These are phyloP conservation scores for Choloepus didactylus DNA, from an alignment of 2,797 vertebrate genomes.

Conservation along the genomic window DNA sequence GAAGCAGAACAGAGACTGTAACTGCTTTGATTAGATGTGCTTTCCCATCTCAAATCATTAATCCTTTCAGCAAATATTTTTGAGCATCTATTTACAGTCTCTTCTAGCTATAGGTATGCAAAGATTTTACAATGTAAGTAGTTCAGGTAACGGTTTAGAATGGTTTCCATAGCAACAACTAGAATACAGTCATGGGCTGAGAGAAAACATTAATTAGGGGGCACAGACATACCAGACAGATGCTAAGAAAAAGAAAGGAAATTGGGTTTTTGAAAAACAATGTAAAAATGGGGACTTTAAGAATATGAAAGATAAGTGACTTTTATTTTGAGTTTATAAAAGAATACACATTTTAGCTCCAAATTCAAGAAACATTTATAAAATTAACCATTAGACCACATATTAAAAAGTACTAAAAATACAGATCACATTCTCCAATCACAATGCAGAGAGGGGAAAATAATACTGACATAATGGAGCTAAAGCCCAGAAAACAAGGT, in stretches of 20 bases:
- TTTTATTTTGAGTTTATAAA: neutral
- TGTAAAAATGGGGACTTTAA: neutral
- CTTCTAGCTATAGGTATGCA: neutral
- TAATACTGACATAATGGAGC: neutral
- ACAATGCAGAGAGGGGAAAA: neutral
- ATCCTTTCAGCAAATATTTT: conserved; percentile 15
- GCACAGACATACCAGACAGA: neutral
- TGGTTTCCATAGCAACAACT: neutral
- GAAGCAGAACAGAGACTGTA: neutral
- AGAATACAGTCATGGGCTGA: neutral
- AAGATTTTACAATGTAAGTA: neutral
- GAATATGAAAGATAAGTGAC: neutral
- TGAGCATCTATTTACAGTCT: neutral
- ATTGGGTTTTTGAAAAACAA: neutral
- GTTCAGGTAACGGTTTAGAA: neutral
- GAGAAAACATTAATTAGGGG: neutral
- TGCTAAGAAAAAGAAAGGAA: conserved; percentile 15
- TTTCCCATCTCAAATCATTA: neutral
- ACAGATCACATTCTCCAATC: conserved; percentile 7
- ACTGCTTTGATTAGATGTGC: neutral
- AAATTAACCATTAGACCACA: conserved; percentile 1
- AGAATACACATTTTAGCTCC: neutral
- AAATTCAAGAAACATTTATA: conserved; percentile 42
- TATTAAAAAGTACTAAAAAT: neutral
- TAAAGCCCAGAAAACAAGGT: neutral